Evolutionary conservation across 2,888 invertebrate species (phyloP).

Genomic region (Saturnia pavonia): DNA sequence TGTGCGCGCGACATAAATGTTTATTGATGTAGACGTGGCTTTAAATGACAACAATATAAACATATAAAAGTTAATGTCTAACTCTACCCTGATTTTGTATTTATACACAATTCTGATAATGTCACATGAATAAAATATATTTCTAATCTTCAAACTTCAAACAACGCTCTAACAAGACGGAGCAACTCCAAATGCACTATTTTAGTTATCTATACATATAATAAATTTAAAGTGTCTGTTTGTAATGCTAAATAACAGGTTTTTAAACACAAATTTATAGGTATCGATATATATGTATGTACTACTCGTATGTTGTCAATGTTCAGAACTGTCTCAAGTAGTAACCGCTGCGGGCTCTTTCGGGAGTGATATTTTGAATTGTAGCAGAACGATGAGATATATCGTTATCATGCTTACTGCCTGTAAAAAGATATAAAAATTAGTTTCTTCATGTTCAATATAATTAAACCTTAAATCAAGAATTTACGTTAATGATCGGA

Average conservation of each 20-base stretch:
- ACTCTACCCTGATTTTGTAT: too few relatives aligned
- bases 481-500: background rate
- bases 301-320: too few relatives aligned
- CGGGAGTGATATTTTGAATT: slow-evolving; percentile 84
- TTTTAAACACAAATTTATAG: too few relatives aligned
- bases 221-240: too few relatives aligned
- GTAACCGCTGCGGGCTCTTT: slow-evolving; percentile 52
- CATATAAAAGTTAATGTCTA: background rate
- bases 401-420: slow-evolving; percentile 84
- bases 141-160: too few relatives aligned
- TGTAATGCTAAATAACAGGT: too few relatives aligned
- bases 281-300: too few relatives aligned
- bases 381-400: slow-evolving; percentile 84
- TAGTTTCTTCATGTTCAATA: background rate
- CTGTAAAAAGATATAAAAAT: slow-evolving; percentile 59
- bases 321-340: background rate
- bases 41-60: background rate
- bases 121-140: too few relatives aligned
- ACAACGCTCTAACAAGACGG: too few relatives aligned
- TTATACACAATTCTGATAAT: too few relatives aligned
- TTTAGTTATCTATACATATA: too few relatives aligned
- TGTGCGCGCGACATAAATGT: background rate
- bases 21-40: background rate
- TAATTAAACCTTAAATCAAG: background rate
- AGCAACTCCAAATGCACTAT: too few relatives aligned